Percentiles rank a stretch among this genome's conserved stretches.
Conservation (phyloP, 2,888 invertebrate species). For the Caenorhabditis afra region DNA sequence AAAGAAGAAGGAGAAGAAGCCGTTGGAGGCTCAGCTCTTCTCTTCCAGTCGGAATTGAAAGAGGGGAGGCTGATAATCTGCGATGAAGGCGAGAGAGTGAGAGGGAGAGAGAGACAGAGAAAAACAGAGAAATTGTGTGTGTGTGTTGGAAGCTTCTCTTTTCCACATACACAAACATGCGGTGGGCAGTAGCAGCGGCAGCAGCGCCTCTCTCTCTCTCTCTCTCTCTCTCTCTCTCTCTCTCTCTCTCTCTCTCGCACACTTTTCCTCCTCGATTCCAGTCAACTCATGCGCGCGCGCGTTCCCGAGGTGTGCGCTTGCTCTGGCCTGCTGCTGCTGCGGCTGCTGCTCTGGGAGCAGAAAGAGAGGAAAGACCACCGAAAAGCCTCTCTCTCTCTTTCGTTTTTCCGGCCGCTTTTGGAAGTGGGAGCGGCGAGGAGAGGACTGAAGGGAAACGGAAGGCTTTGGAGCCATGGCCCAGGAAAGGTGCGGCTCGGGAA, state of each 20-base stretch:
- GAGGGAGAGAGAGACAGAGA: background rate
- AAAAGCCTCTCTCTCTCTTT: background rate
- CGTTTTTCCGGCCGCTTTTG: background rate
- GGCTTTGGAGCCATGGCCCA: too few relatives aligned
- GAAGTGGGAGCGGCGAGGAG: background rate
- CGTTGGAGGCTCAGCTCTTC: too few relatives aligned
- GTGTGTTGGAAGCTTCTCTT: conserved; percentile 1
- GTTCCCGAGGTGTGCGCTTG: too few relatives aligned
- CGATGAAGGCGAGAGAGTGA: background rate
- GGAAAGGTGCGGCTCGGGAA: too few relatives aligned
- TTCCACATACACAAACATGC: background rate
- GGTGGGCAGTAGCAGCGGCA: background rate
- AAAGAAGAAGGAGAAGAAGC: too few relatives aligned
- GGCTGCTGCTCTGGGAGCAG: too few relatives aligned
- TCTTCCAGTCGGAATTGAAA: too few relatives aligned
- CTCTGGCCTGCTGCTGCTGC: too few relatives aligned
- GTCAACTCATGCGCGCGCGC: too few relatives aligned
- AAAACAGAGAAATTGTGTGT: background rate
- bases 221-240: background rate
- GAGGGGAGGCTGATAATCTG: conserved; percentile 4
- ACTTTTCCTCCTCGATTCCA: too few relatives aligned
- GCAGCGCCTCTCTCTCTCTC: background rate
- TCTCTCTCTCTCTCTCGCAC: too few relatives aligned
- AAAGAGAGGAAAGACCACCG: too few relatives aligned
- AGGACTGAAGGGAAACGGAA: background rate